These are phyloP conservation scores for Cyclina sinensis DNA, from an alignment of 1,140 invertebrate species.

Conservation along the genomic window DNA sequence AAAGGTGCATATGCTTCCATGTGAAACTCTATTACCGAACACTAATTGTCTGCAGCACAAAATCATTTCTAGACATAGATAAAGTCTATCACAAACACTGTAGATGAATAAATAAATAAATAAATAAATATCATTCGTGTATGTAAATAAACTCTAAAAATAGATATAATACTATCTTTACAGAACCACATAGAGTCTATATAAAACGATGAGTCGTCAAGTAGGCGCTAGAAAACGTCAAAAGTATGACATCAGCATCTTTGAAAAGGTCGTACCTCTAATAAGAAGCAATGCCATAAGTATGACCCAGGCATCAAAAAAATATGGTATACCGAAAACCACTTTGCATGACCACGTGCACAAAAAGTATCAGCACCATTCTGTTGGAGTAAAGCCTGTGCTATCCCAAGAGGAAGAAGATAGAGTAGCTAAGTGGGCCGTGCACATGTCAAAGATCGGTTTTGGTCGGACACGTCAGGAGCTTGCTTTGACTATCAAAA, in stretches of 20 bases:
- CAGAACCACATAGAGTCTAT: too few species aligned
- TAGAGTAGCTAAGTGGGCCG: constrained; percentile 44
- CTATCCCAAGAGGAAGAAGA: constrained; percentile 33
- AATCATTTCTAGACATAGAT: too few species aligned
- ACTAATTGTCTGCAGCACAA: too few species aligned
- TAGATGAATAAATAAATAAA: too few species aligned
- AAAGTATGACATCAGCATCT: not conserved
- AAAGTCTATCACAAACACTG: too few species aligned
- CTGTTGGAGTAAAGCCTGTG: constrained; percentile 25
- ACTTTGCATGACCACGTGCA: constrained; percentile 43
- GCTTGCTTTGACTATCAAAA: constrained; percentile 16
- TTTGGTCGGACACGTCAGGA: constrained; percentile 59
- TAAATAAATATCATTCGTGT: too few species aligned
- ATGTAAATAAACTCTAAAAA: too few species aligned
- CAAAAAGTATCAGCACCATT: not conserved
- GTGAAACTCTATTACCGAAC: too few species aligned
- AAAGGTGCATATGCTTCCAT: too few species aligned
- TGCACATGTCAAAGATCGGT: constrained; percentile 48
- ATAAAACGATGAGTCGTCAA: constrained; percentile 57
- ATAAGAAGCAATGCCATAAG: not conserved
- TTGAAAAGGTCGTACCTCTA: constrained; percentile 25
- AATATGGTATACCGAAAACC: constrained; percentile 46
- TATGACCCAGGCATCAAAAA: constrained; percentile 1
- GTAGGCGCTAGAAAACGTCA: not conserved
- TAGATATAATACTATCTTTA: too few species aligned